phyloP scores from a whole-genome alignment of 1,140 invertebrate species.

The Acyrthosiphon pisum region DNA sequence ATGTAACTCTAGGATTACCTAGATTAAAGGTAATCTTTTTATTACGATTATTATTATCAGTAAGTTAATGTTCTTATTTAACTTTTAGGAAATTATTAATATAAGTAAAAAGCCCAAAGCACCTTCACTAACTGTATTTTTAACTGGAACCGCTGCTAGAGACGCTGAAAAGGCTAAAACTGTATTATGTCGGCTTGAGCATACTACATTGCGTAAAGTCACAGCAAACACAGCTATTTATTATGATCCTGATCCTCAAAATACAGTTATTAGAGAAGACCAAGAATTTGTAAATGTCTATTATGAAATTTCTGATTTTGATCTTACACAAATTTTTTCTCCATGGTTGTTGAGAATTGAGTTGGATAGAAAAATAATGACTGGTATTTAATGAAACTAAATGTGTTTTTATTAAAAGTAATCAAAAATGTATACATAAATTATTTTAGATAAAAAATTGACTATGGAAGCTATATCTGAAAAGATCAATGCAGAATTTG shows the following conservation, averaged over 20 bases:
- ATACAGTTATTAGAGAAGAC: slow-evolving; percentile 98
- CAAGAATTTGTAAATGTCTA: slow-evolving; percentile 99
- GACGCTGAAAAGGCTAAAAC: slow-evolving; percentile 99
- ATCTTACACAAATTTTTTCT: slow-evolving; percentile 94
- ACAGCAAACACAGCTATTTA: slow-evolving; percentile 99
- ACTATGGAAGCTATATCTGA: slow-evolving; percentile 99
- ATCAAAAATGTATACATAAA: not conserved
- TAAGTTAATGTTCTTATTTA: slow-evolving; percentile 59
- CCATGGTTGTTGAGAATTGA: slow-evolving; percentile 98
- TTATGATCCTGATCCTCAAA: slow-evolving; percentile 98
- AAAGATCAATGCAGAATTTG: slow-evolving; percentile 98
- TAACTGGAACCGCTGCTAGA: slow-evolving; percentile 91
- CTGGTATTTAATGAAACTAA: slow-evolving; percentile 64
- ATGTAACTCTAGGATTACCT: slow-evolving; percentile 99
- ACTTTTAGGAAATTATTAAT: slow-evolving; percentile 93
- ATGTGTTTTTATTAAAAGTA: not conserved
- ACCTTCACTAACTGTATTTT: slow-evolving; percentile 96
- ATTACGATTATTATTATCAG: not conserved
- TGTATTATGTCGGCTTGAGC: slow-evolving; percentile 95
- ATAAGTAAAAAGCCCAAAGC: slow-evolving; percentile 99
- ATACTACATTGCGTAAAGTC: slow-evolving; percentile 94
- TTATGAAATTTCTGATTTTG: slow-evolving; percentile 99
- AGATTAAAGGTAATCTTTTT: slow-evolving; percentile 71
- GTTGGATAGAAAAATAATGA: slow-evolving; percentile 97
- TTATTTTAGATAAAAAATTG: slow-evolving; percentile 87